Conservation (phyloP, 2,888 invertebrate species). For the Tachina lurida region DNA sequence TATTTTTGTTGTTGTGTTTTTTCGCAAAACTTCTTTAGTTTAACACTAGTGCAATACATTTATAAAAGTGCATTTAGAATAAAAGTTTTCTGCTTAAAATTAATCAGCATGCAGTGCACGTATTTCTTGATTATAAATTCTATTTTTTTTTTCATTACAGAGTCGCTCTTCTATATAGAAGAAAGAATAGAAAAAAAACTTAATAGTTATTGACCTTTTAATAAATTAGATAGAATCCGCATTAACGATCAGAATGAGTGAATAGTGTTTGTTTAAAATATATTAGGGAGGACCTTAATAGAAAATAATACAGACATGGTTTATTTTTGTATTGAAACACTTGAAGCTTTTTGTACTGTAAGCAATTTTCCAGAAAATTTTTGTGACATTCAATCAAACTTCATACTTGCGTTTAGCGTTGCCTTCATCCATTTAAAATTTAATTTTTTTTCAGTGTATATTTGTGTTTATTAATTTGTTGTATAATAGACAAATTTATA, state of each 20-base stretch:
- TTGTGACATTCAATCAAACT: no score
- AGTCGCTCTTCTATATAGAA: background rate
- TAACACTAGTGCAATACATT: background rate
- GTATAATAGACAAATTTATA: no score
- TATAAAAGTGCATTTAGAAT: conserved; percentile 27
- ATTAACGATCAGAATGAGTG: conserved; percentile 4
- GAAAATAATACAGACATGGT: background rate
- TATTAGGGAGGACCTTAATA: background rate
- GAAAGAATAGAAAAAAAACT: background rate
- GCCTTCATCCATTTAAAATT: no score
- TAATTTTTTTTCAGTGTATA: no score
- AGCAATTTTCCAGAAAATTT: no score
- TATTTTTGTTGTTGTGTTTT: background rate
- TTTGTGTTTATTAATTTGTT: no score
- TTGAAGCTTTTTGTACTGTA: background rate
- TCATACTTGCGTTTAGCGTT: no score
- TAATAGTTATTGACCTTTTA: conserved; percentile 54
- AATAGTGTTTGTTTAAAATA: background rate
- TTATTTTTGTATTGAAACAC: background rate
- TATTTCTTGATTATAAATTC: conserved; percentile 48
- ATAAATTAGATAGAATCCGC: conserved; percentile 50
- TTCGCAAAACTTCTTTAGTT: conserved; percentile 10
- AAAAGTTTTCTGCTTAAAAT: conserved; percentile 35
- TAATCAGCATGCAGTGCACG: conserved; percentile 42
- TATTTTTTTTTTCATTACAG: conserved; percentile 24